These are phyloP conservation scores for Petrolisthes cinctipes DNA, from an alignment of 2,888 invertebrate genomes.

Conservation along the genomic window DNA sequence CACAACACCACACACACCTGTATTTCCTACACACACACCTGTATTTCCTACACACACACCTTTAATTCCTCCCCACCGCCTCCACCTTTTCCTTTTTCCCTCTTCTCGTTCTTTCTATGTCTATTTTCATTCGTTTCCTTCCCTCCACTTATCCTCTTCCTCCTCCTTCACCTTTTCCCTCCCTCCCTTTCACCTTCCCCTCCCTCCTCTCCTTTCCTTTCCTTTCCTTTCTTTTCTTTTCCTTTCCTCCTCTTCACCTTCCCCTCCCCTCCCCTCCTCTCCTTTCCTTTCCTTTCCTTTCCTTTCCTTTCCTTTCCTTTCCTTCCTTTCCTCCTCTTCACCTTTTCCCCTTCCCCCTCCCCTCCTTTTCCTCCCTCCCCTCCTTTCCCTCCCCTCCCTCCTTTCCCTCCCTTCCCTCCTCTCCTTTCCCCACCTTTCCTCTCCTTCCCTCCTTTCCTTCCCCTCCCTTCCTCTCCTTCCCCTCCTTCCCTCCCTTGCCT, in stretches of 20 bases:
- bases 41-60: not conserved
- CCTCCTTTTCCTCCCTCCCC: not conserved
- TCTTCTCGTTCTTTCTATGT: not conserved
- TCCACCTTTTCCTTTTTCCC: not conserved
- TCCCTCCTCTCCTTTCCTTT: not conserved
- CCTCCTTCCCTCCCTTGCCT: not conserved
- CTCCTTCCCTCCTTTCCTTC: not conserved
- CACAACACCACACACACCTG: constrained; percentile 1
- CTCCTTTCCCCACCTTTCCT: not conserved
- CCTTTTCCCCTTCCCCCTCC: not conserved
- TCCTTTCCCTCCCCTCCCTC: constrained; percentile 8
- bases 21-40: not conserved
- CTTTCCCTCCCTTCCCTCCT: not conserved
- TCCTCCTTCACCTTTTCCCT: constrained; percentile 3
- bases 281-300: not conserved
- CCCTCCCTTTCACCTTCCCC: constrained; percentile 1
- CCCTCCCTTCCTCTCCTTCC: not conserved
- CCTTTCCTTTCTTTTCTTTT: not conserved
- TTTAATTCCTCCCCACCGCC: not conserved
- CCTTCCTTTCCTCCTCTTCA: not conserved
- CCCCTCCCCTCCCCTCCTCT: not conserved
- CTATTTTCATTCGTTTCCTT: not conserved
- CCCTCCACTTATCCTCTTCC: not conserved
- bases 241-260: constrained; percentile 9
- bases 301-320: not conserved